phyloP scores from a whole-genome alignment of 2,113 vertebrate genomes.

The Dasyurus viverrinus region DNA sequence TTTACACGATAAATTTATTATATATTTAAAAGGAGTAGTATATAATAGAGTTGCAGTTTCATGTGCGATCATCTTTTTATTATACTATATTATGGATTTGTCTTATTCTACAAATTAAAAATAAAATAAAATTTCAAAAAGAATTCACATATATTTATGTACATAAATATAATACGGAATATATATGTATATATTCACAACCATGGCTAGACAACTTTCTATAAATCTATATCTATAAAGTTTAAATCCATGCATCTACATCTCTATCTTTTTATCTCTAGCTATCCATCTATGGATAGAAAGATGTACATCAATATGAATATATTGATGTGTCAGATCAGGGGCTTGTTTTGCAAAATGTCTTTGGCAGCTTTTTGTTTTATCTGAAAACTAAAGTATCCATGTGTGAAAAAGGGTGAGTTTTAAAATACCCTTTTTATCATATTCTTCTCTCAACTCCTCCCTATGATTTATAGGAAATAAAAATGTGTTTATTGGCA shows the following conservation, averaged over 20 bases:
- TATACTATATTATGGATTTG: too few species aligned
- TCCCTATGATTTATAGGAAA: slow-evolving; percentile 21
- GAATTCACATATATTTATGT: too few species aligned
- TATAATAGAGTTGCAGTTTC: too few species aligned
- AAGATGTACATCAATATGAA: too few species aligned
- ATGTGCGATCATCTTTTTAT: too few species aligned
- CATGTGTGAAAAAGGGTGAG: not conserved
- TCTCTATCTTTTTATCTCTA: not conserved
- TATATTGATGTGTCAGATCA: not conserved
- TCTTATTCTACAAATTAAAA: too few species aligned
- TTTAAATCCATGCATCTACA: not conserved
- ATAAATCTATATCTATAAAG: not conserved
- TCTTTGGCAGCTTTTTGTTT: not conserved
- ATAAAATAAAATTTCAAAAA: too few species aligned
- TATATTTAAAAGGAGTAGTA: too few species aligned
- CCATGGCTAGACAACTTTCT: not conserved
- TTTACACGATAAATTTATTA: too few species aligned
- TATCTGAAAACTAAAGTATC: slow-evolving; percentile 23
- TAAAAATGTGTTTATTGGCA: not conserved
- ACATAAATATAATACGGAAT: not conserved
- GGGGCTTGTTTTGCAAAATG: slow-evolving; percentile 7
- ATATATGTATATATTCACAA: not conserved
- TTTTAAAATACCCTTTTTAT: slow-evolving; percentile 16
- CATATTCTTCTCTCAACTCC: not conserved
- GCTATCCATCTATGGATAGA: too few species aligned